Evolutionary conservation across 2,113 vertebrate species (phyloP).

Genomic region (Hippocampus guttulatus): DNA sequence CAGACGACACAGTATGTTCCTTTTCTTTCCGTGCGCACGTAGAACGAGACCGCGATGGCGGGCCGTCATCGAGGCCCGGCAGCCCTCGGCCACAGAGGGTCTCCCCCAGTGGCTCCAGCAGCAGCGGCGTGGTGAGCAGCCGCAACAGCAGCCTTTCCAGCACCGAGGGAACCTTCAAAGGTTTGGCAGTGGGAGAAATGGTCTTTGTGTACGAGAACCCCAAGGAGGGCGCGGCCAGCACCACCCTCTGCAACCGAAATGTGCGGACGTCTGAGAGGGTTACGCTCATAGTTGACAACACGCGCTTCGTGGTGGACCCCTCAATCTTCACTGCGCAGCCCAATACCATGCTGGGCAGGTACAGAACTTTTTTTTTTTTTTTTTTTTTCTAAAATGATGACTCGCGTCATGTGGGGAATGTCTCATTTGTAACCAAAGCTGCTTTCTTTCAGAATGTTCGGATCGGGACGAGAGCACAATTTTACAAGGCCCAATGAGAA

Average conservation of each 20-base stretch:
- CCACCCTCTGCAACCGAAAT: conserved; percentile 71
- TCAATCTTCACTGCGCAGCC: conserved; percentile 96
- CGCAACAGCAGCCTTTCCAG: conserved; percentile 91
- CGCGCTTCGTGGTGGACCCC: conserved; percentile 96
- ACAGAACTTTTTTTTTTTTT: conserved; percentile 7
- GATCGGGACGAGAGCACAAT: conserved; percentile 96
- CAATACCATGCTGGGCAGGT: conserved; percentile 99
- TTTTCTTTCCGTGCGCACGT: conserved; percentile 19
- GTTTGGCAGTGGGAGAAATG: conserved; percentile 81
- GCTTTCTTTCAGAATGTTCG: conserved; percentile 87
- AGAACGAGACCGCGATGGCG: conserved; percentile 91
- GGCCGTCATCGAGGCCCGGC: conserved; percentile 83
- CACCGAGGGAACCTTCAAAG: conserved; percentile 87
- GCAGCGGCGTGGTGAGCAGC: conserved; percentile 84
- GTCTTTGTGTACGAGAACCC: conserved; percentile 94
- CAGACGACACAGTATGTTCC: not conserved
- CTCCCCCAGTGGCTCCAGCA: conserved; percentile 86
- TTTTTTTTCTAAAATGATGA: not conserved
- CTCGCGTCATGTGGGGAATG: too few species aligned
- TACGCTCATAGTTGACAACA: conserved; percentile 96
- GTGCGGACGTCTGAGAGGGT: conserved; percentile 87
- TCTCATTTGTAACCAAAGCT: not conserved
- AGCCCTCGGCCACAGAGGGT: conserved; percentile 90
- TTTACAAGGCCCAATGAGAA: conserved; percentile 98
- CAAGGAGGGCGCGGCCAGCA: conserved; percentile 77